phyloP scores from a whole-genome alignment of 2,888 invertebrate genomes.

The Scelioninae gen. 1 region DNA sequence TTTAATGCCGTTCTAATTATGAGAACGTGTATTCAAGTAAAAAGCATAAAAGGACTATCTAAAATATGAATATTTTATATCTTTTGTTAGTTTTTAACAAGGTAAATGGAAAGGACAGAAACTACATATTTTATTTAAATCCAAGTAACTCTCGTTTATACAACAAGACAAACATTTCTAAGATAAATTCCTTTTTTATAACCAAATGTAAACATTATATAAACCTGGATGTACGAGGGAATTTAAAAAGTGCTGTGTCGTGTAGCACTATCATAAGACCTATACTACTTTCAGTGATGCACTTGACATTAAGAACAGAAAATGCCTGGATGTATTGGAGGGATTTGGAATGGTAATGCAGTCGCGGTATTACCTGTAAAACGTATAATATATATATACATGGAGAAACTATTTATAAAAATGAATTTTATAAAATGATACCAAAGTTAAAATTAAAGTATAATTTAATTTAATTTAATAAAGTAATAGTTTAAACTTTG shows the following conservation, averaged over 20 bases:
- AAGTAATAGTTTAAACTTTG: too few relatives aligned
- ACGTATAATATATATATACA: too few relatives aligned
- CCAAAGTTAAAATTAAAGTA: too few relatives aligned
- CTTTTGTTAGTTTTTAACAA: slow-evolving; percentile 7
- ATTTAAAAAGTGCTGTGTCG: slow-evolving; percentile 17
- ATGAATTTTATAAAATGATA: too few relatives aligned
- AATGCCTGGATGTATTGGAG: slow-evolving; percentile 21
- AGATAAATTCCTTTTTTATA: slow-evolving; percentile 17
- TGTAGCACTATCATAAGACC: slow-evolving; percentile 24
- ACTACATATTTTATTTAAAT: slow-evolving; percentile 21
- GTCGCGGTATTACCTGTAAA: too few relatives aligned
- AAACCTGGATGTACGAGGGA: slow-evolving; percentile 9
- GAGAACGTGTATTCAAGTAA: neutral
- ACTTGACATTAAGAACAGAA: slow-evolving; percentile 34
- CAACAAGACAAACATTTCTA: slow-evolving; percentile 7
- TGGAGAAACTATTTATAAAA: too few relatives aligned
- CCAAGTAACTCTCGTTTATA: slow-evolving; percentile 7
- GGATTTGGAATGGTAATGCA: slow-evolving; percentile 2
- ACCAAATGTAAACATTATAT: slow-evolving; percentile 29
- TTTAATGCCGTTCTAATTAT: neutral
- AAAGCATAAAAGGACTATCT: neutral
- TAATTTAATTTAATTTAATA: too few relatives aligned
- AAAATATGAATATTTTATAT: slow-evolving; percentile 3
- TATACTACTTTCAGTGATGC: slow-evolving; percentile 25
- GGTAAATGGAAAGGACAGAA: slow-evolving; percentile 3